Evolutionary conservation across 2,888 invertebrate species (phyloP).

Genomic region (Zaprionus lineosus): DNA sequence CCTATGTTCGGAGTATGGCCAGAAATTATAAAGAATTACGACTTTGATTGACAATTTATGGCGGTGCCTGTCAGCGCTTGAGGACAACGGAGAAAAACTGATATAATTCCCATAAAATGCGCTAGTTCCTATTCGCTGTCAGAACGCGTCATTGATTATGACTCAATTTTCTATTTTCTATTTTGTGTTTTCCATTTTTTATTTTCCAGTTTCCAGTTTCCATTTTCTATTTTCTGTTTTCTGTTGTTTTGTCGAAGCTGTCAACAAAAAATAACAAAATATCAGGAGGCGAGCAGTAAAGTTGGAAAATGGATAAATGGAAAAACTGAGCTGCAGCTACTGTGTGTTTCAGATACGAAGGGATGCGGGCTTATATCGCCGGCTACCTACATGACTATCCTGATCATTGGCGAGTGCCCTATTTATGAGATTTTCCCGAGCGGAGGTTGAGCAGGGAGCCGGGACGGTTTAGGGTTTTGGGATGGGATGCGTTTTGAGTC

Average conservation of each 20-base stretch:
- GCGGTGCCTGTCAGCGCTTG: slow-evolving; percentile 47
- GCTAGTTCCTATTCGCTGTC: slow-evolving; percentile 45
- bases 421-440: slow-evolving; percentile 52
- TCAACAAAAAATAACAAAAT: slow-evolving; percentile 35
- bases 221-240: not conserved
- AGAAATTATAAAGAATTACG: slow-evolving; percentile 54
- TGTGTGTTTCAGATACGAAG: slow-evolving; percentile 42
- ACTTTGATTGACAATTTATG: slow-evolving; percentile 56
- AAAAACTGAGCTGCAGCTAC: slow-evolving; percentile 37
- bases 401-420: slow-evolving; percentile 53
- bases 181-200: slow-evolving; percentile 7
- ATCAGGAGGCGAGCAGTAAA: no score
- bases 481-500: slow-evolving; percentile 3
- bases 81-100: slow-evolving; percentile 8
- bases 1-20: slow-evolving; percentile 7
- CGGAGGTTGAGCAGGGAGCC: slow-evolving; percentile 18
- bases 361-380: slow-evolving; percentile 42
- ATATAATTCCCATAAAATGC: slow-evolving; percentile 35
- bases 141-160: slow-evolving; percentile 58
- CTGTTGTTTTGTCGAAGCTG: slow-evolving; percentile 37
- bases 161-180: slow-evolving; percentile 48
- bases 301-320: not conserved
- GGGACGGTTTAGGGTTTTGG: not conserved
- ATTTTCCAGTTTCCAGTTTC: no score
- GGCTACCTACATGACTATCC: slow-evolving; percentile 42